phyloP scores from a whole-genome alignment of 30 jellyfish, hydroid and myxozoan genomes.

The Aurelia aurita complex sp. Pacific region DNA sequence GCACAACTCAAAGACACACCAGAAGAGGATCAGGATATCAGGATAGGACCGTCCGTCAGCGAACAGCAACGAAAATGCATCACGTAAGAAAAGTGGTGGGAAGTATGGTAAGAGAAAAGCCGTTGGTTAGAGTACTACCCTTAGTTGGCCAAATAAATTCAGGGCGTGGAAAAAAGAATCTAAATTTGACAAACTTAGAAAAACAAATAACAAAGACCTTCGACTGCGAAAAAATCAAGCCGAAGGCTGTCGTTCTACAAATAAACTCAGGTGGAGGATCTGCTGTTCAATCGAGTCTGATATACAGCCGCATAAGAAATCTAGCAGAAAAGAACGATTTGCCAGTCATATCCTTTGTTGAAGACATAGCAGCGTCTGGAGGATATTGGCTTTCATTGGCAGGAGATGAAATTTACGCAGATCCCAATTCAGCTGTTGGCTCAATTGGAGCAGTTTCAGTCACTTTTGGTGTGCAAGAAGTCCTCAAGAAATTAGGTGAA shows the following conservation, averaged over 20 bases:
- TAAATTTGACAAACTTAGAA: constrained; percentile 49
- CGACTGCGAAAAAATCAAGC: constrained; percentile 66
- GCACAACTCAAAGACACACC: too few relatives aligned
- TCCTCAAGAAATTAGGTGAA: constrained; percentile 57
- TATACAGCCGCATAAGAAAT: constrained; percentile 54
- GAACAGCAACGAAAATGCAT: constrained; percentile 12
- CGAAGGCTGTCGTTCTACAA: constrained; percentile 74
- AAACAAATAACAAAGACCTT: constrained; percentile 76
- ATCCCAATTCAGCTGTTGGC: constrained; percentile 78
- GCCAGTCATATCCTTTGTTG: constrained; percentile 68
- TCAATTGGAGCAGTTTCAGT: constrained; percentile 72
- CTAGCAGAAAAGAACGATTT: constrained; percentile 55
- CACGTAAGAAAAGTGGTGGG: constrained; percentile 28
- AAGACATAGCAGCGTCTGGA: constrained; percentile 84
- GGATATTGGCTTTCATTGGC: constrained; percentile 94
- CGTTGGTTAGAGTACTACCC: constrained; percentile 56
- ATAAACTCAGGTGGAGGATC: constrained; percentile 88
- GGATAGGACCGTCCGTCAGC: not conserved
- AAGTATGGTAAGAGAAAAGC: constrained; percentile 27
- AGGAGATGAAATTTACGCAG: constrained; percentile 85
- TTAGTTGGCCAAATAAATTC: constrained; percentile 37
- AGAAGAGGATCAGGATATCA: too few relatives aligned
- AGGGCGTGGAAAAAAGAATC: constrained; percentile 33
- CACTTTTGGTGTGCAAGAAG: constrained; percentile 70
- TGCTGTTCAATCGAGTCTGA: constrained; percentile 84